A percentile compares a stretch with the other conserved stretches of the same genome.
Conservation (phyloP, 2,113 vertebrate genomes). For the Dipodomys spectabilis region DNA sequence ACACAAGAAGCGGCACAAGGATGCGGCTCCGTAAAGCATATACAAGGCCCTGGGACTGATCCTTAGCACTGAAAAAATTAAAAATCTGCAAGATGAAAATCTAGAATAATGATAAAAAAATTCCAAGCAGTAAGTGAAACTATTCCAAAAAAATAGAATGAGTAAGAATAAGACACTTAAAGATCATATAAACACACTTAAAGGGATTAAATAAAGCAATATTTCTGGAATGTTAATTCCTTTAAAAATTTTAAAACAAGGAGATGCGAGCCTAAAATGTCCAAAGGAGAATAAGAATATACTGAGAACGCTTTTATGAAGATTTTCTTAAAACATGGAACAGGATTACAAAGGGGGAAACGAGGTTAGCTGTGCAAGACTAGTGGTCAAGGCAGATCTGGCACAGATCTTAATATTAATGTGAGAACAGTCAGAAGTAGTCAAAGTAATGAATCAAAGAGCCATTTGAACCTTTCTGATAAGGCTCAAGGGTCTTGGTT, state of each 20-base stretch:
- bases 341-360: background rate
- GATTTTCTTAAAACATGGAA: background rate
- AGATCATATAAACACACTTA: background rate
- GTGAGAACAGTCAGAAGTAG: background rate
- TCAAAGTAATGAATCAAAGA: background rate
- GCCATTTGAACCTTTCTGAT: background rate
- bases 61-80: background rate
- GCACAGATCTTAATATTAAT: background rate
- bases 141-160: background rate
- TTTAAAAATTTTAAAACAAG: background rate
- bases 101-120: background rate
- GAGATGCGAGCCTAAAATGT: background rate
- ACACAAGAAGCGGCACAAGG: background rate
- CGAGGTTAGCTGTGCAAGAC: background rate
- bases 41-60: background rate
- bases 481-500: background rate
- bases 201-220: background rate
- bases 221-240: conserved; percentile 17
- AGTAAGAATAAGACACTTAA: background rate
- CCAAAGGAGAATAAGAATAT: background rate
- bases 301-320: background rate
- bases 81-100: background rate
- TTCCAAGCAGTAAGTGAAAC: background rate
- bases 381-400: background rate
- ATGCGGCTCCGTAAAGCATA: background rate